A percentile compares a stretch with the other conserved stretches of the same genome.
Evolutionary conservation across 1,140 invertebrate species (phyloP).

Genomic region (Solenopsis fugax): DNA sequence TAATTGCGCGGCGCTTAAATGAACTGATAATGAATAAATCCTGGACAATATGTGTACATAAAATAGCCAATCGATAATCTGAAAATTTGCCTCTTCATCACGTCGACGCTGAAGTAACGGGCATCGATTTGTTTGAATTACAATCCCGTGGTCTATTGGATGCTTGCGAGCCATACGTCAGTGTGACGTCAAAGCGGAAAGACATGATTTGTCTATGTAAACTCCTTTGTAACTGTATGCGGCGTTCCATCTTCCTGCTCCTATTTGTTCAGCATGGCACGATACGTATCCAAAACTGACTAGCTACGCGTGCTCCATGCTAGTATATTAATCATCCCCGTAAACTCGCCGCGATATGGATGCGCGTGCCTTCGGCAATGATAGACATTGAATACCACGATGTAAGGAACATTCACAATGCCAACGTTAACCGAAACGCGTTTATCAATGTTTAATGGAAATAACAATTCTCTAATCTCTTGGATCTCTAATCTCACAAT

Average conservation of each 20-base stretch:
- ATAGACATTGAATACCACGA: not conserved
- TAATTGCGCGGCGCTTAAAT: not conserved
- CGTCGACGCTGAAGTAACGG: not conserved
- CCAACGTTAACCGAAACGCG: not conserved
- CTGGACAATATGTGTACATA: not conserved
- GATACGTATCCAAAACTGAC: constrained; percentile 11
- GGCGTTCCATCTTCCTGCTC: constrained; percentile 25
- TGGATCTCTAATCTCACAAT: not conserved
- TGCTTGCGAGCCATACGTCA: not conserved
- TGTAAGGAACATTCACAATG: not conserved
- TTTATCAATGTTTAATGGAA: not conserved
- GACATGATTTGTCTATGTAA: constrained; percentile 40
- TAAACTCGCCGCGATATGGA: constrained; percentile 20
- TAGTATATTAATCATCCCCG: constrained; percentile 47
- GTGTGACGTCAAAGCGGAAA: constrained; percentile 3
- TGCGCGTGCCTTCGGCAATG: not conserved
- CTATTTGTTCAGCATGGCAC: constrained; percentile 45
- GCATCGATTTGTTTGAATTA: constrained; percentile 9
- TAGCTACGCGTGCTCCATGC: constrained; percentile 1
- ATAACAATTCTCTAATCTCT: not conserved
- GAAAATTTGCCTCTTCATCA: not conserved
- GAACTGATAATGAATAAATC: not conserved
- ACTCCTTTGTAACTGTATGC: constrained; percentile 9
- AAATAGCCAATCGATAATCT: not conserved
- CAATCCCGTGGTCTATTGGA: not conserved